phyloP scores from a whole-genome alignment of 2,797 vertebrate species.

The Heteromormyrus szaboi region DNA sequence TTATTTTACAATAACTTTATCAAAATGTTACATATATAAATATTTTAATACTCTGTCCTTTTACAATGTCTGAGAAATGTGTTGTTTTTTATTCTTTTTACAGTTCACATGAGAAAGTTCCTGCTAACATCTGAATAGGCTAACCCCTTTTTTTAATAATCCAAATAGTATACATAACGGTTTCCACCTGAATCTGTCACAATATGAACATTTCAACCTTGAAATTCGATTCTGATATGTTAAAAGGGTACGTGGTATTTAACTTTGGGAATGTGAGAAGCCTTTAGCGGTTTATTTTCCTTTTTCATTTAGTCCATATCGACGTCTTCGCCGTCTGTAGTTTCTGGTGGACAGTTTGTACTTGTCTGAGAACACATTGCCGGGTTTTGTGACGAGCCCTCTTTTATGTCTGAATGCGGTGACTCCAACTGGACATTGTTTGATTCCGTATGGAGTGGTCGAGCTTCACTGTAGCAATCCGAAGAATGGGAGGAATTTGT shows the following conservation, averaged over 20 bases:
- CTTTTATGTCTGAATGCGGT: conserved; percentile 51
- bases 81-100: conserved; percentile 51
- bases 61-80: conserved; percentile 80
- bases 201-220: conserved; percentile 46
- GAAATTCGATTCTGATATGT: conserved; percentile 60
- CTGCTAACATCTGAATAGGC: conserved; percentile 36
- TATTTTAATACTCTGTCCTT: conserved; percentile 81
- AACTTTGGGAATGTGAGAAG: conserved; percentile 66
- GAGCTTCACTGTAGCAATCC: conserved; percentile 36
- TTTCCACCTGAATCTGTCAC: conserved; percentile 67
- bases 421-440: conserved; percentile 44
- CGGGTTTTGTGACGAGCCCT: conserved; percentile 56
- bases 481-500: conserved; percentile 41
- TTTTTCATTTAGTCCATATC: conserved; percentile 72
- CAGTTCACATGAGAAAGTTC: conserved; percentile 55
- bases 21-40: conserved; percentile 99
- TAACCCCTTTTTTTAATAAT: conserved; percentile 37
- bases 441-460: conserved; percentile 40
- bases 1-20: conserved; percentile 86
- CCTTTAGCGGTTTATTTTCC: conserved; percentile 24
- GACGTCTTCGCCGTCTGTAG: conserved; percentile 72
- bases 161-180: conserved; percentile 35
- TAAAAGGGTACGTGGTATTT: conserved; percentile 45
- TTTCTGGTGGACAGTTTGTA: conserved; percentile 55
- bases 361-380: conserved; percentile 52